These are phyloP conservation scores for Hypothenemus hampei DNA, from an alignment of 1,140 invertebrate genomes.

Conservation along the genomic window DNA sequence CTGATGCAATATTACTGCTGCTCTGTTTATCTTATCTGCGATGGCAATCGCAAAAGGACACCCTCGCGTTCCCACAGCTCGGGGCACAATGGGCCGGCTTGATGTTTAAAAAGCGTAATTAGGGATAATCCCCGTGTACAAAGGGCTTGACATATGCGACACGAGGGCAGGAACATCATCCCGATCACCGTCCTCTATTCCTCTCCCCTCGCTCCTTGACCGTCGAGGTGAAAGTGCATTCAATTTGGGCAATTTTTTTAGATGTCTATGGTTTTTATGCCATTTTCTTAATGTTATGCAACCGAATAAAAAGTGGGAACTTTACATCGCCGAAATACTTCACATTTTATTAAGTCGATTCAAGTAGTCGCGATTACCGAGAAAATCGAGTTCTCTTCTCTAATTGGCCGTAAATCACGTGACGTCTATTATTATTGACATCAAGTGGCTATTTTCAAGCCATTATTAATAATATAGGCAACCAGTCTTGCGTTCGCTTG, in stretches of 20 bases:
- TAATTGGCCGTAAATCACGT: no score
- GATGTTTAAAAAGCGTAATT: slow-evolving; percentile 44
- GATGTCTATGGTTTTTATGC: not conserved
- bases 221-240: not conserved
- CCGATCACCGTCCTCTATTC: not conserved
- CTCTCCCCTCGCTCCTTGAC: not conserved
- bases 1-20: no score
- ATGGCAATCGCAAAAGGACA: slow-evolving; percentile 33
- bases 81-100: slow-evolving; percentile 37
- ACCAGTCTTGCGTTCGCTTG: no score
- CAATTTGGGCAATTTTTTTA: no score
- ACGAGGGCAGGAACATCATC: slow-evolving; percentile 25
- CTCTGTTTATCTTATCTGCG: slow-evolving; percentile 44
- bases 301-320: no score
- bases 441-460: no score
- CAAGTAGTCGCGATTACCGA: no score
- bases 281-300: not conserved
- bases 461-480: no score
- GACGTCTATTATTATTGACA: no score
- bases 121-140: slow-evolving; percentile 40
- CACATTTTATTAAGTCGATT: no score
- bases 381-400: no score
- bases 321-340: no score
- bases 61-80: slow-evolving; percentile 40
- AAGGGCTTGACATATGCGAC: slow-evolving; percentile 42